Base-by-base conservation (phyloP, 1,140 invertebrate genomes). In the Euglossa dilemma region DNA sequence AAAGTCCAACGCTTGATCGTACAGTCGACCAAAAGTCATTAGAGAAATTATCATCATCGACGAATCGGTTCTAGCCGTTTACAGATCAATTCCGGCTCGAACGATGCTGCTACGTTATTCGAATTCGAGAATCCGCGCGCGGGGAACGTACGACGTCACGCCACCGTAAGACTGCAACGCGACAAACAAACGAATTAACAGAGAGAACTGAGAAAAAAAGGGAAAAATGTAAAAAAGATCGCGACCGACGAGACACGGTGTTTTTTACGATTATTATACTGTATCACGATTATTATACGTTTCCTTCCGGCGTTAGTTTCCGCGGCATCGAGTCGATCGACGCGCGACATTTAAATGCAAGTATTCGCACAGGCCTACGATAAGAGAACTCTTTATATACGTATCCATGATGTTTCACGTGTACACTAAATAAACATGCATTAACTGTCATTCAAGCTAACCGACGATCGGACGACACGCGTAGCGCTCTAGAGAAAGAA, bases 281-380 rank as follows among this genome's bases (percentile, higher is more conserved):
- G 36, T 63, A 63, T 76, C 70, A 50, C 59, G 28, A 72, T 63
- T 80, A 72, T 43, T 54, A 11, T 36, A 28, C 63, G 28, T 61
- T 70, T 66, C 25, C 28, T 54, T 66, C 12, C 47, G 28, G 43
- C 43, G 64, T 77, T 56, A 43, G n/a, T 79, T 76, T 71, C 52
- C 56, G 25, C 73, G 73, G 47, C 64, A 59, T 83, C 80, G 80
- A 70, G 70, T 59, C 61, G 52, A 57, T 67, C 64, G 64, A 57
- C 36, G 64, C 80, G 61, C 73, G 64, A 83, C 56, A 63, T 78
- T 78, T 66, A 25, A 70, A 79, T 73, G 67, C 82, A 80, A 84
- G 76, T 84, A 84, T 77, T 84, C 82, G 76, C 82, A 84, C 82
- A 84, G 87, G 87, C 87, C 87, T 88, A 88, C 78, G 78, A 79